Evolutionary conservation across 2,113 vertebrate species (phyloP).

Genomic region (Oryzias javanicus): DNA sequence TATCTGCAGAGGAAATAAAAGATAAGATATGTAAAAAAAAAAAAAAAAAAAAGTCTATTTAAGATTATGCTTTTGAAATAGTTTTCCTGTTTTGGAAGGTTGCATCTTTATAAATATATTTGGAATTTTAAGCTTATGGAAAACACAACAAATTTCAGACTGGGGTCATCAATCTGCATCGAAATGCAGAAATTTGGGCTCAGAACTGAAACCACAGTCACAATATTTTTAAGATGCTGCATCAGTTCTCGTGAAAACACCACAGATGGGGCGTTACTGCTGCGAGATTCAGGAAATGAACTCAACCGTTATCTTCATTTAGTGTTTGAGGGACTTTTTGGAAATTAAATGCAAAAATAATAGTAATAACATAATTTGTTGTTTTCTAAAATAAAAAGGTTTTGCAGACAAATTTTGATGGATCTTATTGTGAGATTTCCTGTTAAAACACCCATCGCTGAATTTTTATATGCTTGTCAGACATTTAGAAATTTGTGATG

Average conservation of each 20-base stretch:
- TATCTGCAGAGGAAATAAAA: slow-evolving; percentile 77
- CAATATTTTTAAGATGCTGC: slow-evolving; percentile 35
- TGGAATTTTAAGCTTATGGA: neutral
- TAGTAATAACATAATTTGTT: slow-evolving; percentile 10
- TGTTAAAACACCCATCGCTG: neutral
- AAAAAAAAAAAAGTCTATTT: neutral
- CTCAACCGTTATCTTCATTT: too few species aligned
- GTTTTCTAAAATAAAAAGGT: neutral
- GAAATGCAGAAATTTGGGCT: neutral
- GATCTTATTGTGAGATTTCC: neutral
- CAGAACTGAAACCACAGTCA: neutral
- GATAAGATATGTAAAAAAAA: neutral
- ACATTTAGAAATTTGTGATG: slow-evolving; percentile 16
- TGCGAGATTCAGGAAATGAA: slow-evolving; percentile 21
- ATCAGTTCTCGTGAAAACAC: slow-evolving; percentile 34
- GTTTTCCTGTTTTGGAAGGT: neutral
- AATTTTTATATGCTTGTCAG: neutral
- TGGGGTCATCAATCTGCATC: neutral
- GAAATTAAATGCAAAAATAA: neutral
- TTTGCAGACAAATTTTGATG: neutral
- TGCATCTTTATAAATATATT: neutral
- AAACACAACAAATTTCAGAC: neutral
- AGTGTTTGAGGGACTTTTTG: neutral
- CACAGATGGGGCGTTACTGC: slow-evolving; percentile 44
- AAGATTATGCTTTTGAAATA: too few species aligned